Percentiles rank a stretch among this genome's conserved stretches.
Conservation (phyloP, 2,113 vertebrate species). For the Origma solitaria region DNA sequence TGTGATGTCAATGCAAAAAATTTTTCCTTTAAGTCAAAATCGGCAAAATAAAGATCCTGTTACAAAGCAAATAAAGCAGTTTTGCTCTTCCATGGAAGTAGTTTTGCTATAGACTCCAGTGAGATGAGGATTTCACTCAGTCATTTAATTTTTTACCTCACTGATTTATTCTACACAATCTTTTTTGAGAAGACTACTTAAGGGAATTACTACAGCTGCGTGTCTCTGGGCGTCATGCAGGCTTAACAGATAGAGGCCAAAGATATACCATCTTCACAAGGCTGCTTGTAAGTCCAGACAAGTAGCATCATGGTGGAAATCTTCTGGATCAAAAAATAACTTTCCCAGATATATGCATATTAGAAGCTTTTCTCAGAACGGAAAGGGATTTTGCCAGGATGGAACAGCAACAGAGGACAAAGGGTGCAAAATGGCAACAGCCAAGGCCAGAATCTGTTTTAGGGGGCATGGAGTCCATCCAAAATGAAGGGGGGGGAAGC, state of each 20-base stretch:
- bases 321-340: neutral
- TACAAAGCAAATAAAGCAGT: neutral
- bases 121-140: neutral
- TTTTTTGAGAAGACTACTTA: neutral
- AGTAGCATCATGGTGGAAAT: neutral
- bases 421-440: neutral
- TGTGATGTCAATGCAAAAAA: neutral
- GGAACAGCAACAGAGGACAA: neutral
- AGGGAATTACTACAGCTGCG: neutral
- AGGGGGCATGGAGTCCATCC: neutral
- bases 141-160: neutral
- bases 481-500: rapidly evolving
- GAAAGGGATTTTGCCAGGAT: neutral
- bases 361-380: neutral
- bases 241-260: neutral
- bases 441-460: neutral
- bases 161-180: neutral
- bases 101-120: neutral
- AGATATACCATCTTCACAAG: neutral
- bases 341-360: neutral
- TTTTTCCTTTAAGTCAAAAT: neutral
- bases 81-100: neutral
- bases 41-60: neutral
- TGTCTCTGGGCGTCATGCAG: neutral
- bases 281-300: neutral